Base-by-base conservation (phyloP, 2,888 invertebrate genomes). In the Heliconius ismenius region DNA sequence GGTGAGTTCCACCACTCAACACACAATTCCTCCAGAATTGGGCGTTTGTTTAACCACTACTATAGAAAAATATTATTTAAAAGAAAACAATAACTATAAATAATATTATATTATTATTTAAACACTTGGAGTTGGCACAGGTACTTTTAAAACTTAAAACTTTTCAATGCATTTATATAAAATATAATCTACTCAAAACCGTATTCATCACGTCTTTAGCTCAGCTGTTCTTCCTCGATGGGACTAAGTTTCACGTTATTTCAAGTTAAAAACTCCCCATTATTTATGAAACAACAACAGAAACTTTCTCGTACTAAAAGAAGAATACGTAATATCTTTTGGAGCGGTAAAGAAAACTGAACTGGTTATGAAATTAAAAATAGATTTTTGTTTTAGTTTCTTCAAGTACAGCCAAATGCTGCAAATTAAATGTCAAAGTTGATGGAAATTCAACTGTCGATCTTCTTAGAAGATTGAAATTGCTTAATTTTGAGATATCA, bases 341-440 rank as follows among this genome's bases (percentile, higher is more conserved):
- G 63, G 63, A 43, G 64, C 68, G 60, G 73, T 75, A 54, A 75
- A 75, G 79, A 76, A 76, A 76, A 78, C 74, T 68, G 76, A 79
- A 73, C 76, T 64, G 69, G 73, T 78, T 76, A 76, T 78, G 73
- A 79, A 79, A 79, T 76, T 79, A 69, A 73, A 78, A 79, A 69
- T 70, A 74, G 73, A 73, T 76, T 79, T 64, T 76, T 67, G 54
- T 77, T 77, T 63, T 74, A 73, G 73, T 76, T 76, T 64, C 43
- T 74, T 76, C 68, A 39, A 60, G 67, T 74, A 75, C 73, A 49
- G 60, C 69, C 54, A 62, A 76, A 72, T 75, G 65, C n/a, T 77
- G 60, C 32, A 68, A 62, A 26, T 43, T 4, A 58, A 67, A 74
- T 24, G 60, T 36, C 24, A 60, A 18, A 67, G 43, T 54, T 49